Conservation (phyloP, 2,888 invertebrate genomes). For the Platycheirus rosarum region DNA sequence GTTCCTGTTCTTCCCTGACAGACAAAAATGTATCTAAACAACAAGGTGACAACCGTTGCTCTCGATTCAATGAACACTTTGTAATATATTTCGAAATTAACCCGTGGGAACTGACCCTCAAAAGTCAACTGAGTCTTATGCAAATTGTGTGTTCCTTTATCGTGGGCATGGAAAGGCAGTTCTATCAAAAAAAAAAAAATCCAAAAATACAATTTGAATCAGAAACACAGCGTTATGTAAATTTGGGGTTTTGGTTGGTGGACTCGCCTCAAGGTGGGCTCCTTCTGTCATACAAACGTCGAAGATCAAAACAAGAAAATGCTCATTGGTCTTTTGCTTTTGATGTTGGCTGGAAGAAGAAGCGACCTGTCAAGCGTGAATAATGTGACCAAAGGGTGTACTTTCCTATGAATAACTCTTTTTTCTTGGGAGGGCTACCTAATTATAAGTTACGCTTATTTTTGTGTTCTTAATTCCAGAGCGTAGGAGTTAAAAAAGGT, state of each 20-base stretch:
- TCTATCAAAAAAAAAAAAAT: no score
- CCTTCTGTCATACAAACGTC: conserved; percentile 1
- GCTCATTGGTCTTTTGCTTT: conserved; percentile 25
- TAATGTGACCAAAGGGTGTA: conserved; percentile 63
- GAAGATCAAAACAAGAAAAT: conserved; percentile 33
- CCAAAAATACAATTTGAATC: conserved; percentile 45
- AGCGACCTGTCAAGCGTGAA: conserved; percentile 66
- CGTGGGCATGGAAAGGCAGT: no score
- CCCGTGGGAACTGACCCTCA: conserved; percentile 58
- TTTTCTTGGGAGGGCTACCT: conserved; percentile 26
- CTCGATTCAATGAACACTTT: conserved; percentile 61
- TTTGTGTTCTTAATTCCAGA: not conserved
- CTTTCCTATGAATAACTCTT: conserved; percentile 30
- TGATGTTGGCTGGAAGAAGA: conserved; percentile 32
- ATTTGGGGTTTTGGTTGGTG: conserved; percentile 14
- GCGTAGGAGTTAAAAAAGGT: conserved; percentile 10
- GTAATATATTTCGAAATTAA: conserved; percentile 33
- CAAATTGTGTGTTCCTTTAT: conserved; percentile 51
- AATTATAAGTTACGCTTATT: conserved; percentile 42
- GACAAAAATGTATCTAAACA: not conserved
- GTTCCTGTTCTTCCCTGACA: not conserved
- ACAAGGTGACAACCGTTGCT: conserved; percentile 52
- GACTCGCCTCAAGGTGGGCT: conserved; percentile 18
- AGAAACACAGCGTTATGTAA: conserved; percentile 47
- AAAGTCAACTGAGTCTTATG: conserved; percentile 54